A percentile compares a stretch with the other conserved stretches of the same genome.
phyloP scores from a whole-genome alignment of 2,113 vertebrate species.

The Bos indicus region DNA sequence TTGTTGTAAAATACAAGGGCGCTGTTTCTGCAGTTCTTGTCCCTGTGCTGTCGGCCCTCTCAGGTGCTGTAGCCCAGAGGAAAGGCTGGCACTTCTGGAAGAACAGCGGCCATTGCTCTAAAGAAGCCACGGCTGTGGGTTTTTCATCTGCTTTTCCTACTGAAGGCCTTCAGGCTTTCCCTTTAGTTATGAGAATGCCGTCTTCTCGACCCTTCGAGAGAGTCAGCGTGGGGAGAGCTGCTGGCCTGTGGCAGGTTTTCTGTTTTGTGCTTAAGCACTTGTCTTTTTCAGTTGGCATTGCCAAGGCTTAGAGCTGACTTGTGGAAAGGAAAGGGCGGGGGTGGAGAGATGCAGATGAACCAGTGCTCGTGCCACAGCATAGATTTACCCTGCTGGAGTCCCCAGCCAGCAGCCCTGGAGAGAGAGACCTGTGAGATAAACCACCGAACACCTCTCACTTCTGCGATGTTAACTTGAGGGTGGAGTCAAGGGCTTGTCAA shows the following conservation, averaged over 20 bases:
- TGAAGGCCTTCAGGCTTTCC: neutral
- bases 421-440: neutral
- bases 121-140: neutral
- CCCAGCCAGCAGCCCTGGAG: neutral
- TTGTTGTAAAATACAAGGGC: neutral
- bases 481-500: neutral
- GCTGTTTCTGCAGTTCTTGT: neutral
- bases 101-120: neutral
- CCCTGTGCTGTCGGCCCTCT: neutral
- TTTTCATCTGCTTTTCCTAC: neutral
- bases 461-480: accelerated
- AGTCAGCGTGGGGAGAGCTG: neutral
- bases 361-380: too few relatives aligned
- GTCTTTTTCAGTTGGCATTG: neutral
- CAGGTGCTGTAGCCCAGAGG: neutral
- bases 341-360: neutral
- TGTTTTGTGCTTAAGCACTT: neutral
- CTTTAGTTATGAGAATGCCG: neutral
- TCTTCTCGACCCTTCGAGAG: neutral
- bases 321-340: too few relatives aligned
- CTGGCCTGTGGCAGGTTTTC: neutral
- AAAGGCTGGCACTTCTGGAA: neutral
- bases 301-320: neutral
- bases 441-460: neutral
- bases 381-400: too few relatives aligned